Evolutionary conservation across 2,797 vertebrate genomes (phyloP).

Genomic region (Phrynocephalus forsythii): DNA sequence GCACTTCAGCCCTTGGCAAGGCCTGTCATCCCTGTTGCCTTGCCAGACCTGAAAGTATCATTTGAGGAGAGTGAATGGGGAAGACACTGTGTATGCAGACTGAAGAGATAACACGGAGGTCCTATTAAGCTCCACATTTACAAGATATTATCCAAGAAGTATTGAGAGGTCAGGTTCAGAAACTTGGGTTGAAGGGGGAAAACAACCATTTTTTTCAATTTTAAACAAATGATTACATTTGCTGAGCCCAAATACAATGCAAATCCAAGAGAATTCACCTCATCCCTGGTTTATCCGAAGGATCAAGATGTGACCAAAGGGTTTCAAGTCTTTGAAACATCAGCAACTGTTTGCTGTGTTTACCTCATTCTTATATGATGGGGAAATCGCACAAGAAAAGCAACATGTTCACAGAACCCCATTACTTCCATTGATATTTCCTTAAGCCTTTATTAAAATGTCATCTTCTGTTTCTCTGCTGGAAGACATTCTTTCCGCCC

Average conservation of each 20-base stretch:
- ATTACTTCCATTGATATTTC: not conserved
- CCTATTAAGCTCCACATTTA: too few relatives aligned
- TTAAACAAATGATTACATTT: not conserved
- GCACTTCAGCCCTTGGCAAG: too few relatives aligned
- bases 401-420: not conserved
- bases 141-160: not conserved
- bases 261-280: not conserved
- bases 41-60: too few relatives aligned
- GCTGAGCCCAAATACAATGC: not conserved
- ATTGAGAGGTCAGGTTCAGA: not conserved
- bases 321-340: not conserved
- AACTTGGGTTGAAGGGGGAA: not conserved
- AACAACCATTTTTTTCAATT: not conserved
- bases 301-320: not conserved
- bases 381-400: not conserved
- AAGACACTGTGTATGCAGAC: too few relatives aligned
- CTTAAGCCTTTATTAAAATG: constrained; percentile 21
- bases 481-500: not conserved
- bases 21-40: too few relatives aligned
- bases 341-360: not conserved
- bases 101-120: too few relatives aligned
- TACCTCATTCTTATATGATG: not conserved
- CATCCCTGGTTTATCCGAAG: not conserved
- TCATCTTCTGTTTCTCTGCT: not conserved
- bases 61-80: too few relatives aligned